phyloP scores from a whole-genome alignment of 2,797 vertebrate genomes.

The Loris lydekkerianus region DNA sequence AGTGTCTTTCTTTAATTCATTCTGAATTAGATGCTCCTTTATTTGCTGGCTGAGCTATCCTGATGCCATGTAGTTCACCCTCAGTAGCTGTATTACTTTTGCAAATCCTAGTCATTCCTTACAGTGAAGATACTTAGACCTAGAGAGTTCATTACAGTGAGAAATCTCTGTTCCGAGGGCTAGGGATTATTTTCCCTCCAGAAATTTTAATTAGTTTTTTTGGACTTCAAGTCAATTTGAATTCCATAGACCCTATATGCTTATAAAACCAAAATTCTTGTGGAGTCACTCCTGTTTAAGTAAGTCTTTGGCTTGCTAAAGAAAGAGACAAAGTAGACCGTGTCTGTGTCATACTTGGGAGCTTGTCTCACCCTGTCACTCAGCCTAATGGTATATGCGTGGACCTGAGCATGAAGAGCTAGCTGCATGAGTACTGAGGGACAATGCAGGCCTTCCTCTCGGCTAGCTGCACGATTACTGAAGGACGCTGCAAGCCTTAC shows the following conservation, averaged over 20 bases:
- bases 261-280: background rate
- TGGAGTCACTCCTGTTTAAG: background rate
- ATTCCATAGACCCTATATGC: background rate
- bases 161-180: background rate
- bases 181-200: background rate
- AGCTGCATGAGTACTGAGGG: background rate
- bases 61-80: background rate
- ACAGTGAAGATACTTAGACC: background rate
- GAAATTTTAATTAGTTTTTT: background rate
- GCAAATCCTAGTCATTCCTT: background rate
- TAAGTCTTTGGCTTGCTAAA: background rate
- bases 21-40: slow-evolving; percentile 1
- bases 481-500: no score
- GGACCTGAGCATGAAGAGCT: background rate
- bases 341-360: background rate
- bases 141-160: background rate
- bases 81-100: background rate
- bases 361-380: background rate
- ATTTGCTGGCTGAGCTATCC: background rate
- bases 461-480: no score
- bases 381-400: background rate
- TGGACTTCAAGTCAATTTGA: background rate
- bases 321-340: background rate
- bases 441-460: no score
- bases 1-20: slow-evolving; percentile 8